Evolutionary conservation across 2,888 invertebrate genomes (phyloP).

Genomic region (Himalopsyche japonica): DNA sequence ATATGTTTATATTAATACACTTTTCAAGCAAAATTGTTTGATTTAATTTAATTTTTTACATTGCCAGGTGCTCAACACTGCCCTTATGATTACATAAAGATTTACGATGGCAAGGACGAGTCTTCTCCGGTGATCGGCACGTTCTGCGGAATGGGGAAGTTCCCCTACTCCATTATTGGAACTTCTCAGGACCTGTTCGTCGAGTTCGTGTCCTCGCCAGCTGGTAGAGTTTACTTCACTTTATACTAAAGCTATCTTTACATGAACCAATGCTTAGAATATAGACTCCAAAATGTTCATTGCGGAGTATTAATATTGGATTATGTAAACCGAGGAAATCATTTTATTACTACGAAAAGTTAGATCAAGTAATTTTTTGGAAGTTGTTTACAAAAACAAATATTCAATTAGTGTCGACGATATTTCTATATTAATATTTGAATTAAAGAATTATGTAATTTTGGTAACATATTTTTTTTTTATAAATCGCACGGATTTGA

Average conservation of each 20-base stretch:
- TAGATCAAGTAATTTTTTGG: too few species aligned
- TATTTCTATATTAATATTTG: too few species aligned
- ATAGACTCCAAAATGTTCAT: neutral
- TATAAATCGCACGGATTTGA: too few species aligned
- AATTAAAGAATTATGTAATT: too few species aligned
- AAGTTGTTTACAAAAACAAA: too few species aligned
- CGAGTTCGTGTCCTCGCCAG: constrained; percentile 86
- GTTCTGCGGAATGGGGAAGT: constrained; percentile 91
- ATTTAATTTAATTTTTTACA: neutral
- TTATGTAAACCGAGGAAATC: too few species aligned
- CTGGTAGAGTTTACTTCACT: constrained; percentile 57
- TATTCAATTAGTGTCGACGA: too few species aligned
- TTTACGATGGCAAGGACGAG: constrained; percentile 89
- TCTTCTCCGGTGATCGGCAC: constrained; percentile 86
- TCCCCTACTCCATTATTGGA: constrained; percentile 91
- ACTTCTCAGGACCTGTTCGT: constrained; percentile 88
- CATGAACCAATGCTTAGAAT: neutral
- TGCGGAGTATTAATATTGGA: neutral
- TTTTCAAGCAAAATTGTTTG: neutral
- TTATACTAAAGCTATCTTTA: neutral
- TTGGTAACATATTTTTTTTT: too few species aligned
- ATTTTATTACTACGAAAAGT: too few species aligned
- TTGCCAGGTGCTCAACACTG: constrained; percentile 77
- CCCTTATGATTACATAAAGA: constrained; percentile 86
- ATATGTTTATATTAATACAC: too few species aligned